Evolutionary conservation across 2,797 vertebrate species (phyloP).

Genomic region (Artibeus lituratus): DNA sequence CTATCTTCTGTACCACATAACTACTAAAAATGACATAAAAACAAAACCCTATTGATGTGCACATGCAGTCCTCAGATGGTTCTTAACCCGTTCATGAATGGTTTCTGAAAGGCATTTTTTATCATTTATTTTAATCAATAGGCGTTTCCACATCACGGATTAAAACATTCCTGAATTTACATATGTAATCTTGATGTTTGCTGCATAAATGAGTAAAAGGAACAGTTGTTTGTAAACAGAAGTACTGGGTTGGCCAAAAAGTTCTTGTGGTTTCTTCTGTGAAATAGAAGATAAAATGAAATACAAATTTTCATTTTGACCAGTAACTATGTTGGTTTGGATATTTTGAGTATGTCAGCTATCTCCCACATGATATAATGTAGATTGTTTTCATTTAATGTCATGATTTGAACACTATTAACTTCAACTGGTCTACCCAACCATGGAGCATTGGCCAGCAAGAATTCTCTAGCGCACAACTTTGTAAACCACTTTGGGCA

Average conservation of each 20-base stretch:
- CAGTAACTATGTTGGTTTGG: too few species aligned
- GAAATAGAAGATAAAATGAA: too few species aligned
- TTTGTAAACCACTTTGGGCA: too few species aligned
- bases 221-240: background rate
- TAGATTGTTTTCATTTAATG: too few species aligned
- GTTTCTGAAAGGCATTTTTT: background rate
- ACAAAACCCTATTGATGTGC: background rate
- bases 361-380: too few species aligned
- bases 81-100: background rate
- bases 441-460: too few species aligned
- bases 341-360: too few species aligned
- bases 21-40: background rate
- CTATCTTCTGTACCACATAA: background rate
- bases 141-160: background rate
- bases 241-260: background rate
- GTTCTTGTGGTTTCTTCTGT: too few species aligned
- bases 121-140: background rate
- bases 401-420: too few species aligned
- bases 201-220: background rate
- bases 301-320: too few species aligned
- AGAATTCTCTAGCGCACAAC: too few species aligned
- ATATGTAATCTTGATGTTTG: background rate
- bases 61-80: background rate
- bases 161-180: background rate
- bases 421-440: too few species aligned